Conservation (phyloP, 1,140 invertebrate genomes). For the Vanessa tameamea region DNA sequence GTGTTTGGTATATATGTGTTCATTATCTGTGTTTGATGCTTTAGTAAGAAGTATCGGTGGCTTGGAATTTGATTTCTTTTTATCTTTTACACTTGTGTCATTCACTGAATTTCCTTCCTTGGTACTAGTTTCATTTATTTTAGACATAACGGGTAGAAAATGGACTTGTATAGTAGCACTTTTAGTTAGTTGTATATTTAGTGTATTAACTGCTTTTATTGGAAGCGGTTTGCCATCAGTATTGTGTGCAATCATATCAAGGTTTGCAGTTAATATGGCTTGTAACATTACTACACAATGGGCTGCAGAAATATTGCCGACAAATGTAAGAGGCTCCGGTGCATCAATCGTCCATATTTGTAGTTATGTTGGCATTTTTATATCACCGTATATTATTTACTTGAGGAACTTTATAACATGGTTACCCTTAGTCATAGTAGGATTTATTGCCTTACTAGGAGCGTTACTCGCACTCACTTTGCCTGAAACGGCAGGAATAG, state of each 20-base stretch:
- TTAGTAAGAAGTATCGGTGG: conserved; percentile 61
- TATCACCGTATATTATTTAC: conserved; percentile 66
- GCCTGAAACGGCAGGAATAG: conserved; percentile 88
- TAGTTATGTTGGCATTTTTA: conserved; percentile 66
- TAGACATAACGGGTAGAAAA: conserved; percentile 65
- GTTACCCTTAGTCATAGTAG: conserved; percentile 88
- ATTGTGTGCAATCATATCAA: conserved; percentile 58
- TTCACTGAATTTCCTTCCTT: conserved; percentile 69
- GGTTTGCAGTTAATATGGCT: conserved; percentile 63
- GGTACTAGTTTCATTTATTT: conserved; percentile 56
- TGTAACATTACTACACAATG: conserved; percentile 59
- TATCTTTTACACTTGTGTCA: conserved; percentile 65
- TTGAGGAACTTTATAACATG: conserved; percentile 66
- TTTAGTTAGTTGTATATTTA: conserved; percentile 52
- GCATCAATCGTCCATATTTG: conserved; percentile 83
- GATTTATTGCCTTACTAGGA: conserved; percentile 84
- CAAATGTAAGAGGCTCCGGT: conserved; percentile 84
- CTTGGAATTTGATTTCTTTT: conserved; percentile 62
- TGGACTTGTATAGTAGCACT: conserved; percentile 50
- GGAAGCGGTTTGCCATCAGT: conserved; percentile 55
- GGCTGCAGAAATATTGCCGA: conserved; percentile 79
- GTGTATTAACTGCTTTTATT: conserved; percentile 53
- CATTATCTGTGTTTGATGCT: conserved; percentile 58
- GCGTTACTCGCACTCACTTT: conserved; percentile 84
- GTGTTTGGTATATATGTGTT: conserved; percentile 60